phyloP scores from a whole-genome alignment of 1,140 invertebrate genomes.

The Drosophila azteca region DNA sequence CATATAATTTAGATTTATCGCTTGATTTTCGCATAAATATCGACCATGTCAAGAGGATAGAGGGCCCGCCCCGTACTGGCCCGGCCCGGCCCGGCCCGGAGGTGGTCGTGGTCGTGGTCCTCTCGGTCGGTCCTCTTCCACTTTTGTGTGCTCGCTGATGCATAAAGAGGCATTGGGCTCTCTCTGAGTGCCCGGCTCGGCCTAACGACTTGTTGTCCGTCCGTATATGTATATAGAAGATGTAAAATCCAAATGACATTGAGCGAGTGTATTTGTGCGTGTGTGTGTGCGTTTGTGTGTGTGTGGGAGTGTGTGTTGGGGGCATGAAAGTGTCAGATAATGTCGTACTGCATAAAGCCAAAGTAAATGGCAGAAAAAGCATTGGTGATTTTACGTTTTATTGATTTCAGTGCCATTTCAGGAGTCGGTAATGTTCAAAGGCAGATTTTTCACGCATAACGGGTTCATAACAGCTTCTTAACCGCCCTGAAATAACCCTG shows the following conservation, averaged over 20 bases:
- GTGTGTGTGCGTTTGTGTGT: conserved; percentile 8
- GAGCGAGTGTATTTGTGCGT: conserved; percentile 10
- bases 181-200: conserved; percentile 61
- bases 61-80: no score
- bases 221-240: conserved; percentile 41
- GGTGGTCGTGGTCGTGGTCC: not conserved
- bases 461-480: conserved; percentile 11
- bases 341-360: conserved; percentile 48
- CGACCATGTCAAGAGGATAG: conserved; percentile 51
- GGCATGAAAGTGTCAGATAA: conserved; percentile 48
- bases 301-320: conserved; percentile 3
- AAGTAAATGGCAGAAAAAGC: conserved; percentile 55
- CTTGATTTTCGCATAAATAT: conserved; percentile 79
- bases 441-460: conserved; percentile 29
- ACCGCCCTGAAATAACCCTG: not conserved
- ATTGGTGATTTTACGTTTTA: conserved; percentile 60
- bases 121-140: conserved; percentile 27
- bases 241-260: conserved; percentile 71
- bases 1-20: conserved; percentile 80
- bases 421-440: conserved; percentile 44
- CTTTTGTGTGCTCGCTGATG: conserved; percentile 72
- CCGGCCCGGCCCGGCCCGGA: no score
- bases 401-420: conserved; percentile 47
- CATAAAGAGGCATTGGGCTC: conserved; percentile 63
- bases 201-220: conserved; percentile 71